phyloP scores from a whole-genome alignment of 64 coral and sea anemone genomes.

The Exaiptasia diaphana region DNA sequence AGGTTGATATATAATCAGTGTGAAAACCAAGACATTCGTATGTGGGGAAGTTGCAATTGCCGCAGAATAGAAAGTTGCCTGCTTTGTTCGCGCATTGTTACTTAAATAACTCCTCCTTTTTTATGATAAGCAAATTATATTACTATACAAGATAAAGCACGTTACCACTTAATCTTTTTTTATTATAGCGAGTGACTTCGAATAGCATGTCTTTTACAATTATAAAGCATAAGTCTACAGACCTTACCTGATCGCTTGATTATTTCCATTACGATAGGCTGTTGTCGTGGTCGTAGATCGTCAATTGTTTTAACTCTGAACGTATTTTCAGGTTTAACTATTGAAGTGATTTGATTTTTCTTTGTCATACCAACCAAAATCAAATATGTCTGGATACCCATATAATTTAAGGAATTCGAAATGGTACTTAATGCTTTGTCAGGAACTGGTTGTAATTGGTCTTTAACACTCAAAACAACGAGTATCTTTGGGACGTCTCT shows the following conservation, averaged over 20 bases:
- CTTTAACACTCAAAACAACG: slow-evolving; percentile 29
- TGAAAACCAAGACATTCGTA: too few relatives aligned
- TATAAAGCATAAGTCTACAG: neutral
- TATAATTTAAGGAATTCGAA: slow-evolving; percentile 7
- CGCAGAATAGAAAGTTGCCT: too few relatives aligned
- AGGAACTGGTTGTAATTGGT: slow-evolving; percentile 1
- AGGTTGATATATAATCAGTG: too few relatives aligned
- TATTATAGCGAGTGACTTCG: neutral
- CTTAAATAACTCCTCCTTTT: too few relatives aligned
- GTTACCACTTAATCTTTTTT: too few relatives aligned
- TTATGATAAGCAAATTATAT: too few relatives aligned
- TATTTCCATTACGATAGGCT: neutral
- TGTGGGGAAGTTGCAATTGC: too few relatives aligned
- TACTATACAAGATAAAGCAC: too few relatives aligned
- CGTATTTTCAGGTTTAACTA: slow-evolving; percentile 16
- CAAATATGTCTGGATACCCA: slow-evolving; percentile 22
- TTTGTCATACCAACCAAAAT: slow-evolving; percentile 8
- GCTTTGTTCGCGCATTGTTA: too few relatives aligned
- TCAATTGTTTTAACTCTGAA: slow-evolving; percentile 26
- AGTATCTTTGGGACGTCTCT: slow-evolving; percentile 42
- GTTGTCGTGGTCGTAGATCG: slow-evolving; percentile 9
- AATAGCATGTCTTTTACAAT: neutral
- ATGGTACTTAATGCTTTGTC: neutral
- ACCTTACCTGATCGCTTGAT: neutral
- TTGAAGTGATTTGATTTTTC: neutral